These are phyloP conservation scores for Drosophila tristis DNA, from an alignment of 1,140 invertebrate species.

Conservation along the genomic window DNA sequence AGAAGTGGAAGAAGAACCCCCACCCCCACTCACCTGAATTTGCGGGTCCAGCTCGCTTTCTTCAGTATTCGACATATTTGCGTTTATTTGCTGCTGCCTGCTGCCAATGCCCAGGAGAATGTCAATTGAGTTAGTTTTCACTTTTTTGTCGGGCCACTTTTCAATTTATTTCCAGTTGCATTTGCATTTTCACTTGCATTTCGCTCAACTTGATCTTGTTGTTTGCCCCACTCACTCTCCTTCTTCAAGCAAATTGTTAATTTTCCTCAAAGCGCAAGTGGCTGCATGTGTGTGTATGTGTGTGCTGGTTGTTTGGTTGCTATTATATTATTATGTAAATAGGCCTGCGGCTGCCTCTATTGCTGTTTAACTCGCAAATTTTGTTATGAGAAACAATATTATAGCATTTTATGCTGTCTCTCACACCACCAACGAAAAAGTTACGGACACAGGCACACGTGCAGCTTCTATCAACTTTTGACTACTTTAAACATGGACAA, in stretches of 20 bases:
- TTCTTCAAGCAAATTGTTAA: constrained; percentile 18
- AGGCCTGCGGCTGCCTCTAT: background rate
- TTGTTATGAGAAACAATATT: constrained; percentile 29
- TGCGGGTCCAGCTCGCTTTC: constrained; percentile 85
- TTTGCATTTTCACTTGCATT: constrained; percentile 37
- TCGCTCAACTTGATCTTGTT: constrained; percentile 35
- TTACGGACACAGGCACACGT: constrained; percentile 1
- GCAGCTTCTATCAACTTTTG: background rate
- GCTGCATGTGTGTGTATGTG: constrained; percentile 3
- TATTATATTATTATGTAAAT: constrained; percentile 70
- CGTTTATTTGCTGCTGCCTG: constrained; percentile 28
- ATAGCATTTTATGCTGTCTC: constrained; percentile 39
- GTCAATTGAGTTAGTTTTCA: constrained; percentile 43
- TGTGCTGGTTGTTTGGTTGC: constrained; percentile 9
- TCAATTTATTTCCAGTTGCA: constrained; percentile 38
- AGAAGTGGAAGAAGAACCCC: background rate
- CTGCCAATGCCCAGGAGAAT: constrained; percentile 8
- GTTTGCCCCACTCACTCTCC: constrained; percentile 17
- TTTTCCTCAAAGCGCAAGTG: background rate
- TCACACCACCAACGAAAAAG: constrained; percentile 4
- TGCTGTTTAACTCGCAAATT: constrained; percentile 46
- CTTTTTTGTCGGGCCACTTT: constrained; percentile 48
- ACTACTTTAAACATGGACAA: background rate
- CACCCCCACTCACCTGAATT: constrained; percentile 85
- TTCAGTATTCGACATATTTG: constrained; percentile 73